Base-by-base conservation (phyloP, 1,140 invertebrate species). In the Sminthurides bifidus region DNA sequence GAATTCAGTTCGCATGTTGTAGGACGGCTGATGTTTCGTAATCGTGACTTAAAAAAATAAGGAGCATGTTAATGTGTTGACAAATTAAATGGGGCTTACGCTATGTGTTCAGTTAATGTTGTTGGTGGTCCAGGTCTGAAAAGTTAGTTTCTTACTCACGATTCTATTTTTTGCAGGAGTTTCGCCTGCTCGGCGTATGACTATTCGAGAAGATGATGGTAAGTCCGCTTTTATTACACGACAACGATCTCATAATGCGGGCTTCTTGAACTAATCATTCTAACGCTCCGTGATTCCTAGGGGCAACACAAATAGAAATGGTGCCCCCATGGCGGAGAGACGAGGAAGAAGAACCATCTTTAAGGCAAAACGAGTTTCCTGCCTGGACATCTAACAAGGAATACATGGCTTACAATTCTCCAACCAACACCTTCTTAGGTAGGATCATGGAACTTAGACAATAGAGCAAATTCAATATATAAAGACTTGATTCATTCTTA, bases 311-410 rank as follows among this genome's bases (percentile, higher is more conserved):
- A 2, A 85, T 84, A 1, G 87, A 90, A 71, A 82, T 81, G 14
- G 81, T 87, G 74, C 74, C 92, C 63, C 88, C 89, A 8, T 92
- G 89, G 88, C 90, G 90, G 73, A 77, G 88, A 8, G 82, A 82
- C 58, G 83, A 85, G 53, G 64, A 61, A 19, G 78, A 81, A 58
- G 76, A 79, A 30, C 54, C 33, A 3, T 30, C 41, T 1, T 68
- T 88, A n/a, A 81, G 86, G 65, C 88, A 92, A 71, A 82, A 82
- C 53, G 89, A 92, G 69, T 92, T 92, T 70, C 88, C 88, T 15
- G 79, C 84, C 2, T 92, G 88, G 88, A 87, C 87, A 29, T 85
- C 85, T 1, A 92, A 92, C 68, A 90, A 90, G 68, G 88, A 93
- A 68, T 92, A 92, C 68, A 72, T 90, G 53, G 83, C 84, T n/a